Conservation (phyloP, 2,797 vertebrate species). For the Phalloptychus januarius region DNA sequence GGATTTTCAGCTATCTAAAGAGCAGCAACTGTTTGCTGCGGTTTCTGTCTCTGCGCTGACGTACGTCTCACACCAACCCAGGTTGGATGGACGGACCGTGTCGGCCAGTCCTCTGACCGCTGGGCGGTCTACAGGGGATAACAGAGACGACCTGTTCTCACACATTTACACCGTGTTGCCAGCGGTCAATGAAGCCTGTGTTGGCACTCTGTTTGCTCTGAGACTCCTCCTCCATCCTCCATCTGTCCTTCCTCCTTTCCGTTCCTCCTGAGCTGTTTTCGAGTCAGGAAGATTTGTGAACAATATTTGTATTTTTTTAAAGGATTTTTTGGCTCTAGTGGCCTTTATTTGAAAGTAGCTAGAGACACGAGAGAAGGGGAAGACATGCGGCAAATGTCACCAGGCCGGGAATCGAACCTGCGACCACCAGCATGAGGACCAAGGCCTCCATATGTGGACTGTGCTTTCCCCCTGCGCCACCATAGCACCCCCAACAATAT, state of each 20-base stretch:
- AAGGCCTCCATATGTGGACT: too few relatives aligned
- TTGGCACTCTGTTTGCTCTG: slow-evolving; percentile 54
- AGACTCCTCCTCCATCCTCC: slow-evolving; percentile 15
- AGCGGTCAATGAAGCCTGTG: slow-evolving; percentile 69
- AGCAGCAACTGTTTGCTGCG: neutral
- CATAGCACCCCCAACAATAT: too few relatives aligned
- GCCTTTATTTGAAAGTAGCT: too few relatives aligned
- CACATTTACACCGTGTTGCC: slow-evolving; percentile 36
- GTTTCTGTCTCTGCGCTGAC: neutral
- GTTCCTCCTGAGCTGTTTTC: slow-evolving; percentile 38
- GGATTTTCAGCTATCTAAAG: neutral
- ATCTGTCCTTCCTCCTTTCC: slow-evolving; percentile 15
- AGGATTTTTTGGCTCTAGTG: too few relatives aligned
- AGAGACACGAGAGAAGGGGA: too few relatives aligned
- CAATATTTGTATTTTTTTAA: too few relatives aligned
- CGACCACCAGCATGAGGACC: too few relatives aligned
- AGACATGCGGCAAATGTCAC: too few relatives aligned
- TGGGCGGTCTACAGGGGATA: slow-evolving; percentile 38
- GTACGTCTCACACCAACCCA: slow-evolving; percentile 4
- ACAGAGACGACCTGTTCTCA: slow-evolving; percentile 69
- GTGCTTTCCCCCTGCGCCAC: too few relatives aligned
- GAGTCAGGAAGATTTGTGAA: slow-evolving; percentile 42
- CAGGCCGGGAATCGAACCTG: too few relatives aligned
- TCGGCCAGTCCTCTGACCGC: slow-evolving; percentile 29
- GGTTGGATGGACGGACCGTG: slow-evolving; percentile 42